Evolutionary conservation across 1,140 invertebrate species (phyloP), one percentile per base, ranked within the genome.

Genomic region (Drosophila gunungcola): DNA sequence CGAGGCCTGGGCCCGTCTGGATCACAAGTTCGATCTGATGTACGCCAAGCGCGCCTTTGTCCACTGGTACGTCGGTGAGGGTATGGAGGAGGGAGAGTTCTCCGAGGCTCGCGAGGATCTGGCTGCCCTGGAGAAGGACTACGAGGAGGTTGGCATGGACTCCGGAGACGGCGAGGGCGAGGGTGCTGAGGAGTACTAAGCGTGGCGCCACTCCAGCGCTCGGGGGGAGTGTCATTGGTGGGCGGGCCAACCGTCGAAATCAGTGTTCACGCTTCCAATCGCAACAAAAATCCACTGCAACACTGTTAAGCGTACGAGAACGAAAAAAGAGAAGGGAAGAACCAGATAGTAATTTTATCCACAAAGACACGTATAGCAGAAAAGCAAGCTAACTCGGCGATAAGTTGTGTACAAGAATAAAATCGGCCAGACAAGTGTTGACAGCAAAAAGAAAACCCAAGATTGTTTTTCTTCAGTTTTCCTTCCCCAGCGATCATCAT

Each of bases 21-120:
- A 97, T 91, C 95, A 96, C 86, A 97, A 97, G 92, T 97, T 97
- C 91, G 96, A 97, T 89, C 92, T 97, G 54, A 97, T 94, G 96
- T 97, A 96, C 93, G 95, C 95, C 90, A 97, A 97, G 94, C 93
- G 96, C 72, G 96, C 96, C 42, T 97, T 97, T 88, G 96, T 97
- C 21, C 96, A 97, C 91, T 97, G 96, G 96, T 96, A 96, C 86
- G 96, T 97, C 16, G 96, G 96, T 68, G 96, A 97, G 94, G 96
- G 96, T 90, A 97, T 97, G 96, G 96, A 97, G 92, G 96, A 97
- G 92, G 96, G 96, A 45, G 96, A 97, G 93, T 97, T 97, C 93
- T 95, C 95, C 3, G 97, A 97, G 92, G 97, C 97, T 48, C 94
- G 96, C 80, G 97, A 98, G 93, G 97, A 97, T 94, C 93, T 97